Base-by-base conservation (phyloP, 2,797 vertebrate genomes). In the Champsocephalus gunnari region DNA sequence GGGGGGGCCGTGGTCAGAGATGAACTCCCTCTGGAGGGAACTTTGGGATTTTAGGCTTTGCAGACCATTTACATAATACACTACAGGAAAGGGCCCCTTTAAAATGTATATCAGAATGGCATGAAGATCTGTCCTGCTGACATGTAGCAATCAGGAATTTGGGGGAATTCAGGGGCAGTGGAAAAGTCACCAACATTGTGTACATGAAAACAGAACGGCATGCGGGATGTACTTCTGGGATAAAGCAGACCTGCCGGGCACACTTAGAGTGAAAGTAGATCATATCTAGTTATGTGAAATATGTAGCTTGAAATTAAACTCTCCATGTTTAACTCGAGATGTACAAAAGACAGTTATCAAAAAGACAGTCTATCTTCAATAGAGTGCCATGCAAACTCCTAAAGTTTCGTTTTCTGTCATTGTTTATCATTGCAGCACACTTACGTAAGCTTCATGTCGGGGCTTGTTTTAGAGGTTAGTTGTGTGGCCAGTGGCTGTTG, bases 261-360 rank as follows among this genome's bases (percentile, higher is more conserved):
- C 48, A 38, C 14, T 50, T 16, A 64, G 24, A 32, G 2, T n/a
- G 55, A 62, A 62, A 66, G 38, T 12, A 49, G 58, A 69, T 65
- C 0, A 28, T 7, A 51, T 72, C 63, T 54, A 1, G 11, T 47
- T 43, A 12, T 47, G 32, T 28, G 47, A 14, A 38, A 28, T 28
- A 28, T 2, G 5, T 38, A 7, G 61, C 19, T 14, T 66, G 80
- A 87, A 81, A 50, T 65, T 70, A 81, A 85, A 85, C 72, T 68
- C 0, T 1, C 10, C 3, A 6, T 45, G 11, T 9, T 4, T 19
- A 19, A 19, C 19, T 19, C 19, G 0, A 5, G 28, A 57, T 21
- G 6, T 3, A 0, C 2, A 41, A 10, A 5, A 12, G 1, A 6
- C 17, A 63, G 21, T 11, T 16, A 32, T 2, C 21, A 21, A 21